Evolutionary conservation across 2,888 invertebrate genomes (phyloP).

Genomic region (Sesia apiformis): DNA sequence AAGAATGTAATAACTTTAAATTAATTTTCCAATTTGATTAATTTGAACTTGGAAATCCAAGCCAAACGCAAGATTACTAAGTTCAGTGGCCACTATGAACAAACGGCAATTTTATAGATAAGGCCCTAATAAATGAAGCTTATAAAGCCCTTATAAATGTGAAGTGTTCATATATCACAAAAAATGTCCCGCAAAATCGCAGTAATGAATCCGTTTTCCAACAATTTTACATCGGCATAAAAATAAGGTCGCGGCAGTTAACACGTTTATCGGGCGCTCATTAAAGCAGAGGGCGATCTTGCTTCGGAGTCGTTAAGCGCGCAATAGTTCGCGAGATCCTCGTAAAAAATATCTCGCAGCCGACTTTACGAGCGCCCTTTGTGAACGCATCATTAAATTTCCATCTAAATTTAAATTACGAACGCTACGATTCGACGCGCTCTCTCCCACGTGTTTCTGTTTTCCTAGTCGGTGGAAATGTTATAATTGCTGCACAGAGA

Average conservation of each 20-base stretch:
- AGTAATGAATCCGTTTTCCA: slow-evolving; percentile 69
- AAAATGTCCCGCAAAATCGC: slow-evolving; percentile 36
- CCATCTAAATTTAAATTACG: slow-evolving; percentile 75
- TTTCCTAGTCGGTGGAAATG: slow-evolving; percentile 72
- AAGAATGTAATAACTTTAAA: no score
- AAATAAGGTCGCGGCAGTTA: slow-evolving; percentile 73
- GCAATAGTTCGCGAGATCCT: slow-evolving; percentile 75
- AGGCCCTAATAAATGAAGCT: no score
- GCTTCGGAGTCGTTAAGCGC: slow-evolving; percentile 74
- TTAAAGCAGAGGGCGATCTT: slow-evolving; percentile 73
- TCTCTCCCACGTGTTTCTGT: slow-evolving; percentile 69
- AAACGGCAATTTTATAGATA: no score
- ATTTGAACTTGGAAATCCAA: no score
- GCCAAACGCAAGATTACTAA: no score
- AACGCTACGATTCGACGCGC: slow-evolving; percentile 64
- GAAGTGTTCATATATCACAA: not conserved
- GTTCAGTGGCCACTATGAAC: no score
- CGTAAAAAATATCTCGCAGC: slow-evolving; percentile 74
- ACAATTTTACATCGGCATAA: slow-evolving; percentile 70
- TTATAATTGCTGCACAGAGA: slow-evolving; percentile 73
- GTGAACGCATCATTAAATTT: slow-evolving; percentile 75
- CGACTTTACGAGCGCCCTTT: slow-evolving; percentile 74
- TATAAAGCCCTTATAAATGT: no score
- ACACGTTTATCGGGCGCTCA: slow-evolving; percentile 75
- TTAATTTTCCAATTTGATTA: no score